phyloP scores from a whole-genome alignment of 2,888 invertebrate genomes.

The Plemyria rubiginata region DNA sequence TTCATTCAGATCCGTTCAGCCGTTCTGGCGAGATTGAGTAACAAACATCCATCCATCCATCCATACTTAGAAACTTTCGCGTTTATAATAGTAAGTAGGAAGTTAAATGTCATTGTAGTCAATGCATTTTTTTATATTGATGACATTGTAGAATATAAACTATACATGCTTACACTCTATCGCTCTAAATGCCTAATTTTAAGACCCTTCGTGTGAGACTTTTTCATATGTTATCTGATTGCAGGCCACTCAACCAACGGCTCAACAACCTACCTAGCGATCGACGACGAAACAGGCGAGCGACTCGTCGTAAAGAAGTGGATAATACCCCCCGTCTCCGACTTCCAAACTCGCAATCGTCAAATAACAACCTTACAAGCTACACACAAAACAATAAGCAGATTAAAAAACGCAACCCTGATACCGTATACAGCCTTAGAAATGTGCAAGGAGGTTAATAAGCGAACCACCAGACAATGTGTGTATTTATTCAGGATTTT shows the following conservation, averaged over 20 bases:
- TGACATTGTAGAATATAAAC: too few species aligned
- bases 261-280: conserved; percentile 89
- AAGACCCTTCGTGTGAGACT: too few species aligned
- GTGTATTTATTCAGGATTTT: conserved; percentile 91
- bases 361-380: conserved; percentile 90
- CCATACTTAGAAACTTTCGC: too few species aligned
- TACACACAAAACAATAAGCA: conserved; percentile 89
- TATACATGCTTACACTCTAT: too few species aligned
- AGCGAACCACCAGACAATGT: conserved; percentile 60
- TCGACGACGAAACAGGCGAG: conserved; percentile 90
- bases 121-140: too few species aligned
- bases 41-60: too few species aligned
- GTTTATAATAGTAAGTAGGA: too few species aligned
- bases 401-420: conserved; percentile 89
- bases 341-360: conserved; percentile 76
- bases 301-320: conserved; percentile 91
- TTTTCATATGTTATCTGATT: too few species aligned
- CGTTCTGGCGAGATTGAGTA: too few species aligned
- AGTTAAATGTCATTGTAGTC: too few species aligned
- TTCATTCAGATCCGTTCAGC: too few species aligned
- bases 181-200: too few species aligned
- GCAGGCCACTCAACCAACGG: conserved; percentile 90
- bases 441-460: conserved; percentile 84
- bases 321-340: conserved; percentile 79
- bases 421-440: conserved; percentile 91